These are phyloP conservation scores for Rhinella marina DNA, from an alignment of 2,797 vertebrate genomes.

Conservation along the genomic window DNA sequence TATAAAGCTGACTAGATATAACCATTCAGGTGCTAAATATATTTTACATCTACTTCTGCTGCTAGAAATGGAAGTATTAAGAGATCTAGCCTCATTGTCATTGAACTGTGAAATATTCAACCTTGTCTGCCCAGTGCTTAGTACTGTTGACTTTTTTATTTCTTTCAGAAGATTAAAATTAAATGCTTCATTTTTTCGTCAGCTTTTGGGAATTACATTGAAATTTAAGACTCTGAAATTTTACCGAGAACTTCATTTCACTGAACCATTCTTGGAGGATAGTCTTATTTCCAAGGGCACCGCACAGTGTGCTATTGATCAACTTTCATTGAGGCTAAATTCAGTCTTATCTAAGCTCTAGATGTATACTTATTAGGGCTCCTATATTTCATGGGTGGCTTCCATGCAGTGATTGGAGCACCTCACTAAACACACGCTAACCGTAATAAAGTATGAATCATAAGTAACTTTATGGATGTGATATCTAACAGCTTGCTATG, in stretches of 20 bases:
- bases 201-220: slow-evolving; percentile 91
- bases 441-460: slow-evolving; percentile 66
- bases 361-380: slow-evolving; percentile 76
- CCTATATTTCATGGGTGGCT: slow-evolving; percentile 71
- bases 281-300: slow-evolving; percentile 72
- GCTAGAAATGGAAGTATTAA: slow-evolving; percentile 81
- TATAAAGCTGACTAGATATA: slow-evolving; percentile 88
- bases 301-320: slow-evolving; percentile 74
- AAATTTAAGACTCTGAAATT: slow-evolving; percentile 78
- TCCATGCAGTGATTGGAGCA: slow-evolving; percentile 68
- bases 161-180: slow-evolving; percentile 91
- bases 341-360: slow-evolving; percentile 72
- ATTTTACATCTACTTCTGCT: slow-evolving; percentile 83
- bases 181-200: slow-evolving; percentile 88
- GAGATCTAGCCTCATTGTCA: slow-evolving; percentile 82
- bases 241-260: slow-evolving; percentile 76
- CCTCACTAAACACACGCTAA: slow-evolving; percentile 72
- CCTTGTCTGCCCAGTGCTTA: slow-evolving; percentile 87
- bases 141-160: slow-evolving; percentile 93
- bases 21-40: slow-evolving; percentile 82
- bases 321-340: slow-evolving; percentile 70
- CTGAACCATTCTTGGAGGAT: slow-evolving; percentile 70
- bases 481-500: slow-evolving; percentile 70
- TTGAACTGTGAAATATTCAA: slow-evolving; percentile 84
- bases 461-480: slow-evolving; percentile 68